Percentiles rank a stretch among this genome's conserved stretches.
Evolutionary conservation across 2,888 invertebrate species (phyloP).

Genomic region (Tenodera sinensis): DNA sequence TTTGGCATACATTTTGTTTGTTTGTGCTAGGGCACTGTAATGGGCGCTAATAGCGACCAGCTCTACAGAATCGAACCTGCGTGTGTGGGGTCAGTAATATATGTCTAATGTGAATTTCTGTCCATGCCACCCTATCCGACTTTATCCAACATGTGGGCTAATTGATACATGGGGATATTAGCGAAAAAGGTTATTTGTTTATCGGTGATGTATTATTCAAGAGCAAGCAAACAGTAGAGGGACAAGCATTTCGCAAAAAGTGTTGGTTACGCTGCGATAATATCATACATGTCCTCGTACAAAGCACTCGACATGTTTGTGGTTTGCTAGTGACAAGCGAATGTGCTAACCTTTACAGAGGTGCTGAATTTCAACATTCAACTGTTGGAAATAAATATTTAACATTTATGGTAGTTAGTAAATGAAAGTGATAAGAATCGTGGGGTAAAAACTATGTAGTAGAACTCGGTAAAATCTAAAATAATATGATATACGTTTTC

Average conservation of each 20-base stretch:
- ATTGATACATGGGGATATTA: conserved; percentile 12
- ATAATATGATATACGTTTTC: too few relatives aligned
- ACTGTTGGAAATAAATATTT: too few relatives aligned
- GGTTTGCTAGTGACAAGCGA: too few relatives aligned
- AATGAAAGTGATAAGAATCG: too few relatives aligned
- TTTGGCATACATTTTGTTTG: conserved; percentile 7
- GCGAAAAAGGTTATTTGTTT: conserved; percentile 24
- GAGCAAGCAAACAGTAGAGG: neutral
- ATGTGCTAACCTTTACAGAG: too few relatives aligned
- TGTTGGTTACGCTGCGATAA: neutral
- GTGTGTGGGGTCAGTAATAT: conserved; percentile 10
- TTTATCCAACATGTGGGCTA: conserved; percentile 4
- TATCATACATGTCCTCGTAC: neutral
- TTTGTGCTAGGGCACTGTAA: conserved; percentile 9
- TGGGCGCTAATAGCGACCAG: conserved; percentile 4
- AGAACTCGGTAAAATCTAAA: too few relatives aligned
- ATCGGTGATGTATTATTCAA: conserved; percentile 17
- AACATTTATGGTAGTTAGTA: too few relatives aligned
- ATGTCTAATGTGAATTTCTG: neutral
- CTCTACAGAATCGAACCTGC: conserved; percentile 9
- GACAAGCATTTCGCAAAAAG: neutral
- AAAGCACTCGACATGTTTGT: neutral
- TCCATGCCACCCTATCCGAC: neutral
- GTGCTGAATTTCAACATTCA: too few relatives aligned
- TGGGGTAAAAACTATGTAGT: too few relatives aligned